Conservation (phyloP, 2,797 vertebrate species). For the Cryptoblepharus egeriae region DNA sequence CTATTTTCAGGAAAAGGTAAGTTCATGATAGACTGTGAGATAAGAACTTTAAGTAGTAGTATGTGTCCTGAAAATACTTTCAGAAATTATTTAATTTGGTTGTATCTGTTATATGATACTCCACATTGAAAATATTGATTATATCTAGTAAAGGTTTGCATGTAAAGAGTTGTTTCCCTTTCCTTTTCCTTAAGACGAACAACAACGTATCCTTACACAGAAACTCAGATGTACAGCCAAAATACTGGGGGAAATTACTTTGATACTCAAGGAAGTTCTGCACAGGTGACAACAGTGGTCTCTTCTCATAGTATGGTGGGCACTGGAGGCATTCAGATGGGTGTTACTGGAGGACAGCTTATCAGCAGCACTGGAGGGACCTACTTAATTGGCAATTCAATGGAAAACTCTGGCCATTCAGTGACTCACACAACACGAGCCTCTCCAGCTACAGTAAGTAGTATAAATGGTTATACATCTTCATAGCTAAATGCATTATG, state of each 20-base stretch:
- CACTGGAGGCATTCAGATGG: conserved; percentile 85
- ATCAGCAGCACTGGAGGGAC: conserved; percentile 85
- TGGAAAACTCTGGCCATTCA: conserved; percentile 85
- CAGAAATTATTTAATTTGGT: conserved; percentile 43
- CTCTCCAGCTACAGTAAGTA: conserved; percentile 85
- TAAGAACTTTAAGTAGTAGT: conserved; percentile 20
- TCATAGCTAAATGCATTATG: conserved; percentile 17
- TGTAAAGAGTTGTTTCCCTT: conserved; percentile 54
- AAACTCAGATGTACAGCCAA: conserved; percentile 87
- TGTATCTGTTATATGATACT: conserved; percentile 11
- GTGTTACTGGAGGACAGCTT: conserved; percentile 84
- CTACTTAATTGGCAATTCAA: conserved; percentile 84
- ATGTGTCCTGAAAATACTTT: conserved; percentile 22
- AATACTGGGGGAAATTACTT: conserved; percentile 86
- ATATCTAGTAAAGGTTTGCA: conserved; percentile 27
- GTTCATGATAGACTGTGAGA: neutral
- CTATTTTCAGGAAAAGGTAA: neutral
- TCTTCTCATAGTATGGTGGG: conserved; percentile 86
- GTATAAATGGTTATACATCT: conserved; percentile 37
- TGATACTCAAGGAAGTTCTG: conserved; percentile 85
- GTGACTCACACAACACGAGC: conserved; percentile 84
- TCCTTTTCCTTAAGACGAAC: conserved; percentile 79
- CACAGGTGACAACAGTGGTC: conserved; percentile 85
- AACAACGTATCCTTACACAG: conserved; percentile 85
- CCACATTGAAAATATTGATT: conserved; percentile 25